Evolutionary conservation across 1,140 invertebrate genomes (phyloP).

Genomic region (Drosophila asahinai): DNA sequence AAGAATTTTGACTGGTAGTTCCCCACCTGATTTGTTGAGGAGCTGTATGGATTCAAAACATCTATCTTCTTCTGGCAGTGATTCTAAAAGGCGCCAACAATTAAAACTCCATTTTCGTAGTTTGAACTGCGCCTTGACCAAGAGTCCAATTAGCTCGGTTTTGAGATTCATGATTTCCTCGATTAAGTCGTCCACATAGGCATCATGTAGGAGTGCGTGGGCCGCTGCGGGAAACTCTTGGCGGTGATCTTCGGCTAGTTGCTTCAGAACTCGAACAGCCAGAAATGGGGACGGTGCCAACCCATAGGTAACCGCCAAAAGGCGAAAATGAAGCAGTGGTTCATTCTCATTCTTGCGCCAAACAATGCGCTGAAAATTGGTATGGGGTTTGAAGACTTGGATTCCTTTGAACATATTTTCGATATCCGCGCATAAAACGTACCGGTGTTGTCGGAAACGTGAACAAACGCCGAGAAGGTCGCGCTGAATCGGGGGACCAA

Average conservation of each 20-base stretch:
- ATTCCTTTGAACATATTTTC: background rate
- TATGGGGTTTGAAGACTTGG: background rate
- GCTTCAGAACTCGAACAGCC: slow-evolving; percentile 12
- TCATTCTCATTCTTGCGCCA: background rate
- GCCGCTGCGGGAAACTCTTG: background rate
- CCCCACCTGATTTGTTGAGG: background rate
- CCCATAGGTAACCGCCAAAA: slow-evolving; percentile 10
- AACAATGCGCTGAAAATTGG: background rate
- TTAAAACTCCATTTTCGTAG: background rate
- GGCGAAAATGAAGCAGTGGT: background rate
- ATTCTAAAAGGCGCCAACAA: background rate
- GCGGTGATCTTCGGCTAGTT: slow-evolving; percentile 4
- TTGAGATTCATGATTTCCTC: background rate
- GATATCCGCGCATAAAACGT: background rate
- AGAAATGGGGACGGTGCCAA: slow-evolving; percentile 11
- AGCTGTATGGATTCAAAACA: background rate
- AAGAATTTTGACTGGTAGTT: background rate
- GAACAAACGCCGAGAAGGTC: background rate
- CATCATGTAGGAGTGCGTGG: background rate
- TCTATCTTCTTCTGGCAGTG: background rate
- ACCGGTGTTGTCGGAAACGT: background rate
- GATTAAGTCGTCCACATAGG: too few species aligned
- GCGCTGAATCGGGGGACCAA: background rate
- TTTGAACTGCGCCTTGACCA: background rate
- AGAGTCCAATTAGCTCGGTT: background rate